Conservation (phyloP, 53 echinoderm and acorn worm species). For the Echinometra lucunter region DNA sequence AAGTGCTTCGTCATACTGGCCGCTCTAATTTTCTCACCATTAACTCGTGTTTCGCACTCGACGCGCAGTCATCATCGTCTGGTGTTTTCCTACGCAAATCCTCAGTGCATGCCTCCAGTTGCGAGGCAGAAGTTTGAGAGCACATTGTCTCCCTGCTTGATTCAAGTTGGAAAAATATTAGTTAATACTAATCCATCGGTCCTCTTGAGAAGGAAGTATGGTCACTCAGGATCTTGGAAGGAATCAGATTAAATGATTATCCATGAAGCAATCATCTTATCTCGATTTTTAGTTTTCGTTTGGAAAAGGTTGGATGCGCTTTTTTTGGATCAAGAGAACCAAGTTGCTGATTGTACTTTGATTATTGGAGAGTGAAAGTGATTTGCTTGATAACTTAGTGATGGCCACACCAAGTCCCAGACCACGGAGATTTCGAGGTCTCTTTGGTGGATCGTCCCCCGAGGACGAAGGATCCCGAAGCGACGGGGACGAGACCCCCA, state of each 20-base stretch:
- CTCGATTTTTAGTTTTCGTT: not conserved
- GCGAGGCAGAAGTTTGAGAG: not conserved
- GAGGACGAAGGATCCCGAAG: conserved; percentile 59
- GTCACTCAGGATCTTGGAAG: not conserved
- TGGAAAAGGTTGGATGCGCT: not conserved
- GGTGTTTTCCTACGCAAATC: not conserved
- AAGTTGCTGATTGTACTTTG: not conserved
- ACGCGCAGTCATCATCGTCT: not conserved
- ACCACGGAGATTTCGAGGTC: conserved; percentile 29
- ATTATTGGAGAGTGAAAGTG: not conserved
- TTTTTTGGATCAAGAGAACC: too few species aligned
- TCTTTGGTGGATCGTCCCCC: conserved; percentile 58
- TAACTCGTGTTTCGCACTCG: conserved; percentile 14
- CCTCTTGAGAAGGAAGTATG: not conserved
- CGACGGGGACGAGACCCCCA: conserved; percentile 42
- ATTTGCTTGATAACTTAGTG: not conserved
- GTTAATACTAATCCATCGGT: not conserved
- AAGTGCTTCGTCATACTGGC: not conserved
- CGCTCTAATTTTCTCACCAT: conserved; percentile 24
- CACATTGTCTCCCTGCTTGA: not conserved
- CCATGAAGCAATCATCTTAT: not conserved
- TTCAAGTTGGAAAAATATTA: not conserved
- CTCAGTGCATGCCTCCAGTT: not conserved
- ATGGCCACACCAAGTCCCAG: conserved; percentile 67
- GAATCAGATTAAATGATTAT: not conserved